These are phyloP conservation scores for Rhabdomys pumilio DNA, from an alignment of 2,797 vertebrate species.

Conservation along the genomic window DNA sequence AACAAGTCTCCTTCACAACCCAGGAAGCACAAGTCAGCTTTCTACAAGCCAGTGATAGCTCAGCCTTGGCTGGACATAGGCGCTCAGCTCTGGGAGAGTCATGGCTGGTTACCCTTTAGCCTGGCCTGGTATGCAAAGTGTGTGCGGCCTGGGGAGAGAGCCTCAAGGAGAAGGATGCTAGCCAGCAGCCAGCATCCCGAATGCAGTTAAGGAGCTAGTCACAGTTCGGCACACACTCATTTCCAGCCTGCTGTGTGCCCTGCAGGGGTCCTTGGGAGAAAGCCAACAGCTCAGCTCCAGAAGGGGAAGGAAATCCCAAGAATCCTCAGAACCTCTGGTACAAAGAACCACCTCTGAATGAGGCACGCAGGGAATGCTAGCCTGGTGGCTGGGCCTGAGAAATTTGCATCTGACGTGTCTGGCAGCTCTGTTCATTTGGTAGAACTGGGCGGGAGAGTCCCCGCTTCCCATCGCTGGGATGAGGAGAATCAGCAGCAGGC, in stretches of 20 bases:
- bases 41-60: neutral
- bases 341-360: neutral
- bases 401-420: neutral
- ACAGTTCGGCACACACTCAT: neutral
- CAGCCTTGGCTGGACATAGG: neutral
- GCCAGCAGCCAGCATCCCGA: neutral
- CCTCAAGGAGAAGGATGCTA: neutral
- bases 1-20: conserved; percentile 65
- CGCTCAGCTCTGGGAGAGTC: neutral
- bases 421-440: neutral
- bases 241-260: neutral
- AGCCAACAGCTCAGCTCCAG: neutral
- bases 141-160: neutral
- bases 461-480: neutral
- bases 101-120: neutral
- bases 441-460: neutral
- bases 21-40: conserved; percentile 23
- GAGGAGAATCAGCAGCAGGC: neutral
- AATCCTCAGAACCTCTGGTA: neutral
- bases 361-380: neutral
- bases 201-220: neutral
- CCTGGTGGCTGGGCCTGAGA: neutral
- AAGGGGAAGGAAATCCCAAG: conserved; percentile 6
- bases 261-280: neutral
- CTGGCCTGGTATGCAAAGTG: neutral